Conservation (phyloP, 2,888 invertebrate genomes). For the Villa cingulata region DNA sequence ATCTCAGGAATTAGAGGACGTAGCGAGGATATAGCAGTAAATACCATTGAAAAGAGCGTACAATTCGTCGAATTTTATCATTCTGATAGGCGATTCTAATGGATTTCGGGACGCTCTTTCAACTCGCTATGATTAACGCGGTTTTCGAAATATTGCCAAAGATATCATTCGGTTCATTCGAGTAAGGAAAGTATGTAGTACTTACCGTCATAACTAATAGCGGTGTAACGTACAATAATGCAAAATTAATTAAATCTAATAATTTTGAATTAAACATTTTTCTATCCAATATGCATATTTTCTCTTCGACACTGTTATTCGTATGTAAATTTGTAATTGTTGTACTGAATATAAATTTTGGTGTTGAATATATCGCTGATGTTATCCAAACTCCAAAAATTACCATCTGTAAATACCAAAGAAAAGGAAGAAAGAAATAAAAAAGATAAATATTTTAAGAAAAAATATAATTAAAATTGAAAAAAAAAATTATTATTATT, state of each 20-base stretch:
- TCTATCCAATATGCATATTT: constrained; percentile 58
- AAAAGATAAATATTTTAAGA: background rate
- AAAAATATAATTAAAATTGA: too few species aligned
- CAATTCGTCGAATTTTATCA: too few species aligned
- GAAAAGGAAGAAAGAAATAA: background rate
- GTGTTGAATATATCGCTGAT: constrained; percentile 69
- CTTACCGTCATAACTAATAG: constrained; percentile 65
- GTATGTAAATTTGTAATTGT: constrained; percentile 46
- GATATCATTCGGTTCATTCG: too few species aligned
- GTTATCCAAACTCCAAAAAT: constrained; percentile 70
- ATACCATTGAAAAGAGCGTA: too few species aligned
- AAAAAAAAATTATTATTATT: too few species aligned
- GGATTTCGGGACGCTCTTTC: too few species aligned
- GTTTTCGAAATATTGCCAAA: too few species aligned
- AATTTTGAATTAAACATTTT: constrained; percentile 65
- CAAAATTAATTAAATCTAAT: constrained; percentile 69
- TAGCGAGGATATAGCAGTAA: too few species aligned
- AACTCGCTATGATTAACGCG: too few species aligned
- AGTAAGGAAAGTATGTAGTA: too few species aligned
- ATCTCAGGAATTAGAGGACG: too few species aligned
- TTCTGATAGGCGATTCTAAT: too few species aligned
- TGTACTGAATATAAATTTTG: constrained; percentile 71
- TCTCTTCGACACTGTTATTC: constrained; percentile 31
- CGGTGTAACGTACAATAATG: constrained; percentile 69
- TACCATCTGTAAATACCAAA: constrained; percentile 47